Conservation (phyloP, 2,888 invertebrate species). For the Cephus pygmeus region DNA sequence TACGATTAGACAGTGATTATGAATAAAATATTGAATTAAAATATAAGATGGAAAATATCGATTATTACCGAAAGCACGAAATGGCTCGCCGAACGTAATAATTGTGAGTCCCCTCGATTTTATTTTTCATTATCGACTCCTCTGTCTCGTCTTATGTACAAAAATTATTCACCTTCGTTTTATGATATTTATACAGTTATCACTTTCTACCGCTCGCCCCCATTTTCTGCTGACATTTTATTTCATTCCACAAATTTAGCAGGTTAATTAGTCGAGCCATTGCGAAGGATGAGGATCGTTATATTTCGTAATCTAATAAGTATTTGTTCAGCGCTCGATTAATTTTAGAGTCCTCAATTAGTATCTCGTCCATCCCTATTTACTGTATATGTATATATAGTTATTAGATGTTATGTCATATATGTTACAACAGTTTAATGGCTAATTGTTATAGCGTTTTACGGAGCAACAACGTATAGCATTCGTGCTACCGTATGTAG, state of each 20-base stretch:
- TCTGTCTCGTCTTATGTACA: not conserved
- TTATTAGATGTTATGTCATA: not conserved
- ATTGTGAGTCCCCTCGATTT: not conserved
- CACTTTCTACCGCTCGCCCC: not conserved
- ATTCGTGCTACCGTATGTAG: not conserved
- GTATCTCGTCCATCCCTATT: not conserved
- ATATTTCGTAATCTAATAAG: not conserved
- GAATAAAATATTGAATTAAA: not conserved
- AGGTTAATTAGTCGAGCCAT: not conserved
- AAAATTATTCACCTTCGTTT: not conserved
- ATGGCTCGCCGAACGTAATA: not conserved
- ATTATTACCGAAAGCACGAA: not conserved
- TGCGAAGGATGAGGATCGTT: not conserved
- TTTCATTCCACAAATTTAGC: not conserved
- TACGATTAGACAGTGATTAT: not conserved
- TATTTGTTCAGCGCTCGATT: not conserved
- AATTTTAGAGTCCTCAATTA: not conserved
- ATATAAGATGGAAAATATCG: not conserved
- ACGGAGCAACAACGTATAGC: not conserved
- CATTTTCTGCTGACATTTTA: not conserved
- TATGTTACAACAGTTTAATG: not conserved
- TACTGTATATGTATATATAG: not conserved
- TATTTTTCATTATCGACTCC: not conserved
- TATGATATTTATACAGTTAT: not conserved
- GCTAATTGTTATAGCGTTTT: not conserved